Base-by-base conservation (phyloP, 2,888 invertebrate genomes). In the Thymelicus lineola region DNA sequence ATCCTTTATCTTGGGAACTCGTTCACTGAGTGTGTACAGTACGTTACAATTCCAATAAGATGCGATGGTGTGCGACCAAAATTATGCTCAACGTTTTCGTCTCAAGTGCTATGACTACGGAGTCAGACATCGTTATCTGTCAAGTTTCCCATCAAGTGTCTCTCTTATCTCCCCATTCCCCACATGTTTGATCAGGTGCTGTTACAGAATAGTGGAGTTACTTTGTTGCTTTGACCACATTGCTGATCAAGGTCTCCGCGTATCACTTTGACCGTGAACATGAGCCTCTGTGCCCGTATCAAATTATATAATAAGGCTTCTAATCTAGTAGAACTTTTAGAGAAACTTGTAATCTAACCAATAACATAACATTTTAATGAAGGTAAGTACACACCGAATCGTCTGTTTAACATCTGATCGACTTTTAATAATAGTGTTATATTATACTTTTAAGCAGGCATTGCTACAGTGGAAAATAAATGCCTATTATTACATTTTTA, bases 141-240 rank as follows among this genome's bases (percentile, higher is more conserved):
- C 75, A 77, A 84, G 86, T 85, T 85, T 85, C 86, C 87, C 88
- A 91, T 91, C 91, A 92, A 92, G 93, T 93, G 92, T 86, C 81
- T 85, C 77, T 82, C 86, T 91, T 93, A 92, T 93, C 93, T 85
- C 79, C 84, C 86, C 88, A 85, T 83, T 85, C 79, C 84, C 86
- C 88, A 85, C 83, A 85, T 93, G 89, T 93, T 93, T 93, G 89
- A 91, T 91, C 93, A 93, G 93, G 93, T 93, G 93, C 84, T 78
- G 79, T 79, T 77, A 83, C 81, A 85, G 69, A 59, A 59, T 63
- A 69, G 62, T 70, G 69, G 46, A 70, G 64, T 63, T 59, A 70
- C 69, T 70, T 82, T 82, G 85, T 82, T 84, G 86, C 80, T 81
- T 83, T 80, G 84, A 81, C 83, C 82, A 85, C 80, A 83, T 84